Conservation (phyloP, 2,888 invertebrate species). For the Drosophila villosipedis region DNA sequence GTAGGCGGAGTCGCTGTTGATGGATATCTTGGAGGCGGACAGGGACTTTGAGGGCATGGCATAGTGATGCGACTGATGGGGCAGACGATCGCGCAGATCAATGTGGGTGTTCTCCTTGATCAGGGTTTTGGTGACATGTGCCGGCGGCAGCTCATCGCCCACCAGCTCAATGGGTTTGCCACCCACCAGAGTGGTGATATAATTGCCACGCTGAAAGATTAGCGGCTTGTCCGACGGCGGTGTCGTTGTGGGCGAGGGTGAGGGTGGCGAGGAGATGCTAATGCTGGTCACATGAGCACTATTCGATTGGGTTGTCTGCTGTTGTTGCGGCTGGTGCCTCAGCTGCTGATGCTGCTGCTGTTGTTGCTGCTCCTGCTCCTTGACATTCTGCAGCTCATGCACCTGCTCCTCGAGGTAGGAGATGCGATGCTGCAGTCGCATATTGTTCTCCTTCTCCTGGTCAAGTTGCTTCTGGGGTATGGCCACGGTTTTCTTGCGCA, state of each 20-base stretch:
- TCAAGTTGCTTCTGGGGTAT: slow-evolving; percentile 84
- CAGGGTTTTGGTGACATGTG: slow-evolving; percentile 84
- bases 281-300: slow-evolving; percentile 89
- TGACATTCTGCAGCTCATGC: slow-evolving; percentile 86
- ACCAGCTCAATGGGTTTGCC: slow-evolving; percentile 84
- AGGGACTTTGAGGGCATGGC: slow-evolving; percentile 79
- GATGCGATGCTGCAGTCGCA: slow-evolving; percentile 93
- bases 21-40: slow-evolving; percentile 85
- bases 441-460: slow-evolving; percentile 90
- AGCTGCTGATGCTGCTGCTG: slow-evolving; percentile 22
- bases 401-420: slow-evolving; percentile 96
- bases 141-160: slow-evolving; percentile 66
- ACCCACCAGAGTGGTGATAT: slow-evolving; percentile 90
- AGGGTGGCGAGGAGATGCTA: slow-evolving; percentile 88
- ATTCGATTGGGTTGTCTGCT: slow-evolving; percentile 52
- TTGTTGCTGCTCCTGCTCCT: slow-evolving; percentile 70
- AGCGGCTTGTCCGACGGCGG: slow-evolving; percentile 87
- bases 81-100: slow-evolving; percentile 70
- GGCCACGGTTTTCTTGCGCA: slow-evolving; percentile 81
- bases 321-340: slow-evolving; percentile 21
- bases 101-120: slow-evolving; percentile 83
- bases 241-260: slow-evolving; percentile 84
- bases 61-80: slow-evolving; percentile 58
- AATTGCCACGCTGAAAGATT: slow-evolving; percentile 92
- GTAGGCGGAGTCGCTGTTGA: slow-evolving; percentile 83